Conservation (phyloP, 2,888 invertebrate species). For the Teleogryllus oceanicus region DNA sequence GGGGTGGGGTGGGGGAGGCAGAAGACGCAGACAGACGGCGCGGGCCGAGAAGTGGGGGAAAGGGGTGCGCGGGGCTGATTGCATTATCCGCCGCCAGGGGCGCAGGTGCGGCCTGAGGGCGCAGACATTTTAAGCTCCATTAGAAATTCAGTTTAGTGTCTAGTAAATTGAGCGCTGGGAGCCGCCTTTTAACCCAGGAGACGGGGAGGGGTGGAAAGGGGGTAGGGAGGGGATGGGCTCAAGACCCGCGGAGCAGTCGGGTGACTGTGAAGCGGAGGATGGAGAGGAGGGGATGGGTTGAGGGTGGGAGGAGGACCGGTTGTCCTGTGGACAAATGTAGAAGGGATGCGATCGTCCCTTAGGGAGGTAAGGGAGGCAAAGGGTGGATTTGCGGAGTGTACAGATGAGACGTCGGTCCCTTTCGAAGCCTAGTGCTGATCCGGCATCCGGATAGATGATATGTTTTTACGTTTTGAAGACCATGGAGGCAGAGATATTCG, state of each 20-base stretch:
- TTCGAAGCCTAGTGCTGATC: no score
- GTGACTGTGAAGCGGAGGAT: neutral
- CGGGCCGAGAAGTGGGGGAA: neutral
- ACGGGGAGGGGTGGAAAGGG: neutral
- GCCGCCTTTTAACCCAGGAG: conserved; percentile 26
- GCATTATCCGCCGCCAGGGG: conserved; percentile 2
- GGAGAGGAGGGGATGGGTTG: neutral
- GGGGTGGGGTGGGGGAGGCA: neutral
- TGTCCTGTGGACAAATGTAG: neutral
- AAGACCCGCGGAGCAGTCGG: neutral
- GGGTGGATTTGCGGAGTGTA: neutral
- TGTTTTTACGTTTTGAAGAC: no score
- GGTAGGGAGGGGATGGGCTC: neutral
- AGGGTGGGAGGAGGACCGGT: neutral
- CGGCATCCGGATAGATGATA: no score
- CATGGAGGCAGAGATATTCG: no score
- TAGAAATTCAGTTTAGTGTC: conserved; percentile 31
- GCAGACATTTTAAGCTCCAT: conserved; percentile 31
- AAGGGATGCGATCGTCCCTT: neutral
- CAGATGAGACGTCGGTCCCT: no score
- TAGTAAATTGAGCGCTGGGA: conserved; percentile 28
- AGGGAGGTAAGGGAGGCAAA: neutral
- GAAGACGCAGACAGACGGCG: neutral
- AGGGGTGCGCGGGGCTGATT: neutral
- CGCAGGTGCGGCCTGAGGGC: conserved; percentile 26